These are phyloP conservation scores for Erebia epiphron DNA, from an alignment of 2,888 invertebrate genomes.

Conservation along the genomic window DNA sequence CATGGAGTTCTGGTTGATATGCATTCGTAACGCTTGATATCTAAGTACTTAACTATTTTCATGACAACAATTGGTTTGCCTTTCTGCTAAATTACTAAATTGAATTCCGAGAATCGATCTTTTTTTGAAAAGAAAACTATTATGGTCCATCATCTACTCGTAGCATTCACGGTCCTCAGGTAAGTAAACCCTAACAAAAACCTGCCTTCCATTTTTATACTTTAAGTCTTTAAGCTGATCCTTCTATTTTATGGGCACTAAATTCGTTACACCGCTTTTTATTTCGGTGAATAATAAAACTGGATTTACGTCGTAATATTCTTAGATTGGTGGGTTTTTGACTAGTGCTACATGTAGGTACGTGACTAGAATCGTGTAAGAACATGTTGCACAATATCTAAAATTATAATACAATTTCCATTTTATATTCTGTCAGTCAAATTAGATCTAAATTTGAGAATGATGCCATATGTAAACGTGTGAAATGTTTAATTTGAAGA, in stretches of 20 bases:
- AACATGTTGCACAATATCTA: slow-evolving; percentile 47
- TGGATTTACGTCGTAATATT: slow-evolving; percentile 24
- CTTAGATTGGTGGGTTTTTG: slow-evolving; percentile 31
- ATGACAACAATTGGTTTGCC: not conserved
- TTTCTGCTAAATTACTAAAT: slow-evolving; percentile 3
- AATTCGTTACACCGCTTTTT: slow-evolving; percentile 41
- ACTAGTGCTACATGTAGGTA: slow-evolving; percentile 37
- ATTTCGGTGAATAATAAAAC: slow-evolving; percentile 38
- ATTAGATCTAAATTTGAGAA: not conserved
- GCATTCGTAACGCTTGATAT: not conserved
- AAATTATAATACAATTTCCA: slow-evolving; percentile 1
- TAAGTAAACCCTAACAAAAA: slow-evolving; percentile 23
- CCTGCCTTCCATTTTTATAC: slow-evolving; percentile 14
- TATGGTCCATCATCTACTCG: slow-evolving; percentile 10
- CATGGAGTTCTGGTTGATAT: not conserved
- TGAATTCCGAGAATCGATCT: slow-evolving; percentile 14
- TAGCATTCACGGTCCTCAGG: slow-evolving; percentile 10
- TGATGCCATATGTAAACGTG: not conserved
- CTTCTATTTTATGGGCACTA: slow-evolving; percentile 43
- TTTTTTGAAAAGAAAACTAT: slow-evolving; percentile 17
- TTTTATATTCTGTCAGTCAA: not conserved
- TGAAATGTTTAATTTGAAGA: not conserved
- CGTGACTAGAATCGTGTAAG: slow-evolving; percentile 44
- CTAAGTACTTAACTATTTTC: not conserved
- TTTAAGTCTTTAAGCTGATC: slow-evolving; percentile 41